Conservation (phyloP, 2,888 invertebrate species). For the Hybos culiciformis region DNA sequence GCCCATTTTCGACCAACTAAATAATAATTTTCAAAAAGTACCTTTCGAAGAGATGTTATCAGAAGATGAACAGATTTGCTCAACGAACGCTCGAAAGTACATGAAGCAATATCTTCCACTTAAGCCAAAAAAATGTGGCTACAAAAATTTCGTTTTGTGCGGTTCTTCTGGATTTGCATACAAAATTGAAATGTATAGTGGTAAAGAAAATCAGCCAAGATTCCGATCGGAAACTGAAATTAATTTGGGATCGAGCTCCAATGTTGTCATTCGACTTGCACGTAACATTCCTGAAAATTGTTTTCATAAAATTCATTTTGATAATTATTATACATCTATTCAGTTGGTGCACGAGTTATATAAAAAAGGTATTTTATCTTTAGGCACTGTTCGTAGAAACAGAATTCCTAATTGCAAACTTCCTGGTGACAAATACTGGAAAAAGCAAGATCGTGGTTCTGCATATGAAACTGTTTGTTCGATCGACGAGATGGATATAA, state of each 20-base stretch:
- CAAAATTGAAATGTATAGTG: conserved; percentile 13
- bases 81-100: neutral
- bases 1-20: neutral
- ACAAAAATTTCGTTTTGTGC: conserved; percentile 12
- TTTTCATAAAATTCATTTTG: neutral
- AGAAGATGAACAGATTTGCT: neutral
- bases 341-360: neutral
- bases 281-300: conserved; percentile 4
- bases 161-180: conserved; percentile 11
- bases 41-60: neutral
- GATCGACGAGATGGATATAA: no score
- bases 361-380: neutral
- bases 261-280: conserved; percentile 8
- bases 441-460: neutral
- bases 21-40: neutral
- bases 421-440: neutral
- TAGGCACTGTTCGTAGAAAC: neutral
- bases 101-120: conserved; percentile 1
- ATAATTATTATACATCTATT: conserved; percentile 1
- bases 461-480: no score
- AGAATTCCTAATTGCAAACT: neutral
- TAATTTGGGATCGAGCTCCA: conserved; percentile 11
- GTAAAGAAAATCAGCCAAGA: conserved; percentile 7
- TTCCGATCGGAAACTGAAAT: conserved; percentile 8
- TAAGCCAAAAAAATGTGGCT: conserved; percentile 15